These are phyloP conservation scores for Brenthis ino DNA, from an alignment of 2,888 invertebrate genomes.

Conservation along the genomic window DNA sequence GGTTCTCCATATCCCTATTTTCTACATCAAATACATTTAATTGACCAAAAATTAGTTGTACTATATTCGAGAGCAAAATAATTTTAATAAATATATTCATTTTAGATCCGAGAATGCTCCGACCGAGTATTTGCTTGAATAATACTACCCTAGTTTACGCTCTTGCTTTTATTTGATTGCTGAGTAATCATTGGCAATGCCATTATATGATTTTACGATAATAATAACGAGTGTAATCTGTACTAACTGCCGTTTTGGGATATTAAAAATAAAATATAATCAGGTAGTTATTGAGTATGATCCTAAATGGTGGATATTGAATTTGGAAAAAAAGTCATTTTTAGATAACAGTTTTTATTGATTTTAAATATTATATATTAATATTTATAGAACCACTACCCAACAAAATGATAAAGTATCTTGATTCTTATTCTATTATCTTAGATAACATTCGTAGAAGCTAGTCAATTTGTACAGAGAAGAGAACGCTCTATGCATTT, in stretches of 20 bases:
- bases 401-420: too few relatives aligned
- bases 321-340: slow-evolving; percentile 1
- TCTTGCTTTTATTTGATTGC: slow-evolving; percentile 1
- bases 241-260: neutral
- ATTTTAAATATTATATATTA: neutral
- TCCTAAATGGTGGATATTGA: neutral
- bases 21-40: slow-evolving; percentile 5
- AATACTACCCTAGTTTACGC: neutral
- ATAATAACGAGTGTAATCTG: slow-evolving; percentile 8
- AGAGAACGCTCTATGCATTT: too few relatives aligned
- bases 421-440: too few relatives aligned
- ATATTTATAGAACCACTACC: too few relatives aligned
- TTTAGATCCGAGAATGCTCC: neutral
- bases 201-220: slow-evolving; percentile 1
- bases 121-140: neutral
- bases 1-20: neutral
- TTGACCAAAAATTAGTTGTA: neutral
- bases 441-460: too few relatives aligned
- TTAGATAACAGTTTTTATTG: neutral
- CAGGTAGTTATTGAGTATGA: neutral
- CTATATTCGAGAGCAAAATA: neutral
- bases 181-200: neutral
- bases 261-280: slow-evolving; percentile 15
- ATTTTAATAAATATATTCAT: neutral
- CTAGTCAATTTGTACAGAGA: too few relatives aligned